Evolutionary conservation across 2,888 invertebrate species (phyloP), one percentile per base, ranked within the genome.

Genomic region (Orchesella flavescens): DNA sequence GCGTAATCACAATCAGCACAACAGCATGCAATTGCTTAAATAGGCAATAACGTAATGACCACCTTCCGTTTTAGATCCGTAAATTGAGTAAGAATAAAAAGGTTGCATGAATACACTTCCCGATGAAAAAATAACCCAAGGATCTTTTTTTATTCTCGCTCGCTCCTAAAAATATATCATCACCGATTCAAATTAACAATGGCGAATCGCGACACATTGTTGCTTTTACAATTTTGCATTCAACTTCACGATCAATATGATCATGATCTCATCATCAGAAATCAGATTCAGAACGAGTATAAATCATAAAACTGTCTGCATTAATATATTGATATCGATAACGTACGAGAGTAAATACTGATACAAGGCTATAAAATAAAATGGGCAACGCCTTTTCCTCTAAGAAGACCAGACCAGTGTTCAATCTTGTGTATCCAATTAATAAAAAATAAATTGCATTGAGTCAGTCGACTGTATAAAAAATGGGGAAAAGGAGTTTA

Each of bases 371-470:
- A 21, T 19, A 1, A 21, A 68, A 24, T 46, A 55, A n/a, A 72
- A 34, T 19, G 21, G 72, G 19, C 72, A 72, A 72, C 72, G 72
- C 72, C 72, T 72, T 57, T 57, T 72, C 55, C 17, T 53, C n/a
- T 53, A 53, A n/a, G 53, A n/a, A 53, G 15, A n/a, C 10, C 13
- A 53, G 13, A 5, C 2, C 53, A 53, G 10, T 46, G 7, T 46
- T 46, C 13, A 46, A 10, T 46, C 9, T 46, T 46, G 46, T 46
- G 7, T 13, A 46, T 13, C n/a, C n/a, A 34, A 34, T 34, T 34
- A 34, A 34, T 34, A 2, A 34, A 34, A 34, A 4, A 34, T 34
- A 34, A 34, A 34, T 2, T 34, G 34, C 34, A 34, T n/a, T n/a
- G n/a, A n/a, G n/a, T n/a, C n/a, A n/a, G n/a, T n/a, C n/a, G n/a